Base-by-base conservation (phyloP, 64 coral and sea anemone species). In the Stichodactyla mertensii region DNA sequence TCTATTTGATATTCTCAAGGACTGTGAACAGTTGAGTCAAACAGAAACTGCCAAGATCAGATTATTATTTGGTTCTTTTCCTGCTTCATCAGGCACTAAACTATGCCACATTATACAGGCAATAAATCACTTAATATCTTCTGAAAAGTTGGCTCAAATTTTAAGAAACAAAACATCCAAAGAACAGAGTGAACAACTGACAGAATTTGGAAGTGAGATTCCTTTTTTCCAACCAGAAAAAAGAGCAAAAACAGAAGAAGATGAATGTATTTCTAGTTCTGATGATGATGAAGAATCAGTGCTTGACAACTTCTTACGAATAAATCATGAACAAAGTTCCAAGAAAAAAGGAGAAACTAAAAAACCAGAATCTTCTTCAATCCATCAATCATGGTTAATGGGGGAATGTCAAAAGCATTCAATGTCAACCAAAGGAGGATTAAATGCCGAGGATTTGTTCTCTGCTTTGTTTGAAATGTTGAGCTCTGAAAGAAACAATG, bases 381-480 rank as follows among this genome's bases (percentile, higher is more conserved):
- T 89, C 19, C 85, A 86, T 87, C 62, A 89, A 10, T 95, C 61
- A 7, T 99, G 97, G 97, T 86, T 99, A n/a, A 87, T 87, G 77
- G 69, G 91, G 8, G 86, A 95, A 55, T 99, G 97, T 83, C 93
- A 93, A 55, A 24, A 87, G 28, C 84, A 92, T 36, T 92, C 91
- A 79, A 78, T 61, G 22, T 61, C 88, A 7, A 82, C 85, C 16
- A 82, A 82, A 7, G 84, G 87, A 61, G 93, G 90, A 61, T 15
- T 95, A 15, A 88, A 85, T 77, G 88, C 90, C 10, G 83, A 66
- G 9, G 93, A 95, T 80, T 89, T 99, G 83, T 99, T 93, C 53
- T 99, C 93, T 12, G 97, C 93, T 18, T 51, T 99, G 31, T 99
- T 99, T 99, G 97, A 99, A 56, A 88, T 98, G 88, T 84, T 99